Conservation (phyloP, 2,113 vertebrate species). For the Saguinus imperator region DNA sequence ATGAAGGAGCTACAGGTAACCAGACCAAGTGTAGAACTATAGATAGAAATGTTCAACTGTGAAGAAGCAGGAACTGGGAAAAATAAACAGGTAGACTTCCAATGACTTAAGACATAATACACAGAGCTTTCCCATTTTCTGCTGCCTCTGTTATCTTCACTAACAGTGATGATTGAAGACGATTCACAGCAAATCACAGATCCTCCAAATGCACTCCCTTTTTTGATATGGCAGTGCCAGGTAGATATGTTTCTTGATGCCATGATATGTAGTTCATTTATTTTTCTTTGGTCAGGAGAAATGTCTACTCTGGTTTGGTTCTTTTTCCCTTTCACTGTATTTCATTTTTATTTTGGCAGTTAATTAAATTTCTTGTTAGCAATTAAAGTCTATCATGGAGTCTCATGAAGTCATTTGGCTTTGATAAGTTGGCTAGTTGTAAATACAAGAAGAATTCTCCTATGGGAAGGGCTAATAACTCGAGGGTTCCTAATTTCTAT, state of each 20-base stretch:
- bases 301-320: neutral
- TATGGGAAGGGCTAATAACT: neutral
- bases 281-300: constrained; percentile 2
- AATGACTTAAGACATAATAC: neutral
- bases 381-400: neutral
- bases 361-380: neutral
- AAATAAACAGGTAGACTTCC: neutral
- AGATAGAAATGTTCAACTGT: neutral
- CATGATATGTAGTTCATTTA: neutral
- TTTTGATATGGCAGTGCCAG: neutral
- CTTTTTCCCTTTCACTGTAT: neutral
- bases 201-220: neutral
- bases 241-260: neutral
- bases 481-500: neutral
- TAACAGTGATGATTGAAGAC: neutral
- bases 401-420: neutral
- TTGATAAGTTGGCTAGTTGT: neutral
- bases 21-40: neutral
- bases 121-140: neutral
- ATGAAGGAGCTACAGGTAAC: neutral
- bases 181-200: neutral
- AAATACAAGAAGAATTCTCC: neutral
- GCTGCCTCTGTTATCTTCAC: neutral
- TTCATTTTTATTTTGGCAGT: constrained; percentile 46
- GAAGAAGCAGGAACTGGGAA: neutral